Percentiles rank a stretch among this genome's conserved stretches.
Conservation (phyloP, 2,888 invertebrate genomes). For the Aradus depressus region DNA sequence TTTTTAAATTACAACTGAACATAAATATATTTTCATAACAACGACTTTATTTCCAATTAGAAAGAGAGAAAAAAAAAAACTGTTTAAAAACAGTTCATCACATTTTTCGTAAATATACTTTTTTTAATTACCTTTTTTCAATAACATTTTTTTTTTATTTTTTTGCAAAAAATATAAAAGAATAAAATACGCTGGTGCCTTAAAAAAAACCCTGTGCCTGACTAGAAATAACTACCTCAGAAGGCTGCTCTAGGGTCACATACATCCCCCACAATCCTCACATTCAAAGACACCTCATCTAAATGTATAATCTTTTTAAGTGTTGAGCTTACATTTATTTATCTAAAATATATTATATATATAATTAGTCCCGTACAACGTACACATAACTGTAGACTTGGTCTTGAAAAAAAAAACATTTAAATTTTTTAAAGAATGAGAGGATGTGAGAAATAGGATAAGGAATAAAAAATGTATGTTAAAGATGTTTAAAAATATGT, state of each 20-base stretch:
- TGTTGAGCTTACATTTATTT: slow-evolving; percentile 18
- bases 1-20: no score
- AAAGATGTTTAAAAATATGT: slow-evolving; percentile 8
- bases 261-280: slow-evolving; percentile 12
- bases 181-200: slow-evolving; percentile 15
- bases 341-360: slow-evolving; percentile 10
- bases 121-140: no score
- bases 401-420: no score
- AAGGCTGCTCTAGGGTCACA: slow-evolving; percentile 18
- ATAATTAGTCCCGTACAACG: slow-evolving; percentile 13
- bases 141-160: no score
- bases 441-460: no score
- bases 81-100: no score
- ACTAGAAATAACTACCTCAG: slow-evolving; percentile 19
- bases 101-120: no score
- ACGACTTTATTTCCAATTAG: no score
- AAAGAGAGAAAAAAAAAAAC: no score
- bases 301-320: slow-evolving; percentile 15
- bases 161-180: slow-evolving; percentile 13
- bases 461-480: slow-evolving; percentile 7
- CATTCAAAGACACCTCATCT: slow-evolving; percentile 11
- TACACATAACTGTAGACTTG: slow-evolving; percentile 15
- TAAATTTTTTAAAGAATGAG: no score
- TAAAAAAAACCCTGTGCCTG: slow-evolving; percentile 19
- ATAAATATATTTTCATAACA: no score